A percentile compares a stretch with the other conserved stretches of the same genome.
Evolutionary conservation across 2,888 invertebrate species (phyloP).

Genomic region (Diarsia mendica): DNA sequence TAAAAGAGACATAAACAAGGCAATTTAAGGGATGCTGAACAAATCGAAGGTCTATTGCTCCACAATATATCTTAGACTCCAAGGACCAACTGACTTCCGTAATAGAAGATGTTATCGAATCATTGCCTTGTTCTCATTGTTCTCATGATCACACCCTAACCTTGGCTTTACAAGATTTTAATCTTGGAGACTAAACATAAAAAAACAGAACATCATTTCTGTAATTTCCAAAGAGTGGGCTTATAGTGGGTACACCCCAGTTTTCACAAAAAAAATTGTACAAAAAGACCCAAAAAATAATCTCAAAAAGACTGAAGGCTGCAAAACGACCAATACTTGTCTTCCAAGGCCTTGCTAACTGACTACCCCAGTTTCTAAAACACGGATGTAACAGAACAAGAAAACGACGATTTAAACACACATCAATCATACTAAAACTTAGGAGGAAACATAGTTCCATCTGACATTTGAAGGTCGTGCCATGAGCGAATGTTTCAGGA

Average conservation of each 20-base stretch:
- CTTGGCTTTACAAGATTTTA: conserved; percentile 23
- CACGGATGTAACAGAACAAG: conserved; percentile 31
- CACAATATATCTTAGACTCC: conserved; percentile 60
- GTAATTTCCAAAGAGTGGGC: not conserved
- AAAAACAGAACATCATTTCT: not conserved
- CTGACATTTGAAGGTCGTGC: conserved; percentile 29
- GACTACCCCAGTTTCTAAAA: conserved; percentile 40
- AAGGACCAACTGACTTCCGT: conserved; percentile 54
- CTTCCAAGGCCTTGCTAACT: conserved; percentile 38
- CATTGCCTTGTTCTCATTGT: conserved; percentile 43
- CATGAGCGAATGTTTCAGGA: conserved; percentile 7
- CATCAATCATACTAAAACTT: conserved; percentile 51
- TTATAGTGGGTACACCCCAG: not conserved
- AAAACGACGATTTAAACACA: conserved; percentile 50
- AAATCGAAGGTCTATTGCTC: conserved; percentile 58
- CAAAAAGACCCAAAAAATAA: conserved; percentile 13
- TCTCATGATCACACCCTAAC: conserved; percentile 10
- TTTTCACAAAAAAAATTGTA: not conserved
- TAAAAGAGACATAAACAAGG: conserved; percentile 41
- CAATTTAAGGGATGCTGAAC: conserved; percentile 48
- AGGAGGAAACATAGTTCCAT: conserved; percentile 34
- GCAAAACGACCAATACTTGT: conserved; percentile 8
- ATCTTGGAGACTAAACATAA: not conserved
- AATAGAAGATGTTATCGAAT: conserved; percentile 53
- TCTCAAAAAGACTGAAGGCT: conserved; percentile 28